Evolutionary conservation across 2,113 vertebrate genomes (phyloP).

Genomic region (Hippocampus mohnikei): DNA sequence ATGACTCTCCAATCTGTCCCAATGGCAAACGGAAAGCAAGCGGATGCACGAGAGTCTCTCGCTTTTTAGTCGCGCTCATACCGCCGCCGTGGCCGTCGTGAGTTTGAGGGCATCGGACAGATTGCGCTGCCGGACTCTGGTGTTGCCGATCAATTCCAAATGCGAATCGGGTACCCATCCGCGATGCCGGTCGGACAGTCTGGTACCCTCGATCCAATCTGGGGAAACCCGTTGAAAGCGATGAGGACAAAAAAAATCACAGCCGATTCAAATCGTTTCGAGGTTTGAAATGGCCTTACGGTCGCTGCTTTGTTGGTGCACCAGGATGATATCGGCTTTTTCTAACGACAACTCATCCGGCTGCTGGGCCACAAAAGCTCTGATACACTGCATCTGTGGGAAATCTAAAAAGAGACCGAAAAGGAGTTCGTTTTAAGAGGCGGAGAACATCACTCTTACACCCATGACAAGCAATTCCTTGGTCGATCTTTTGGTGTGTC

Average conservation of each 20-base stretch:
- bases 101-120: conserved; percentile 87
- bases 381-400: conserved; percentile 88
- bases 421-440: not conserved
- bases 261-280: not conserved
- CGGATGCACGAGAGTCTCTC: not conserved
- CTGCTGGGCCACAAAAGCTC: conserved; percentile 84
- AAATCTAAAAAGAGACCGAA: conserved; percentile 69
- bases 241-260: not conserved
- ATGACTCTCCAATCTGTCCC: conserved; percentile 18
- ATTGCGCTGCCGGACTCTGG: conserved; percentile 78
- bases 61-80: conserved; percentile 26
- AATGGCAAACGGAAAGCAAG: conserved; percentile 2
- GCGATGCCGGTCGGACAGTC: conserved; percentile 84
- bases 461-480: too few relatives aligned
- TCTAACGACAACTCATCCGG: conserved; percentile 91
- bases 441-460: not conserved
- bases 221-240: conserved; percentile 1
- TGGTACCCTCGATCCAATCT: conserved; percentile 93
- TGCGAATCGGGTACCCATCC: conserved; percentile 87
- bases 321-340: conserved; percentile 90
- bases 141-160: conserved; percentile 82
- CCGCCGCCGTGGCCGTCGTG: conserved; percentile 77
- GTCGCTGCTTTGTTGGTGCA: conserved; percentile 85
- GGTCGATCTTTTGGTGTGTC: too few relatives aligned
- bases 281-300: conserved; percentile 70